These are phyloP conservation scores for Ailurus styani DNA, from an alignment of 2,113 vertebrate genomes.

Conservation along the genomic window DNA sequence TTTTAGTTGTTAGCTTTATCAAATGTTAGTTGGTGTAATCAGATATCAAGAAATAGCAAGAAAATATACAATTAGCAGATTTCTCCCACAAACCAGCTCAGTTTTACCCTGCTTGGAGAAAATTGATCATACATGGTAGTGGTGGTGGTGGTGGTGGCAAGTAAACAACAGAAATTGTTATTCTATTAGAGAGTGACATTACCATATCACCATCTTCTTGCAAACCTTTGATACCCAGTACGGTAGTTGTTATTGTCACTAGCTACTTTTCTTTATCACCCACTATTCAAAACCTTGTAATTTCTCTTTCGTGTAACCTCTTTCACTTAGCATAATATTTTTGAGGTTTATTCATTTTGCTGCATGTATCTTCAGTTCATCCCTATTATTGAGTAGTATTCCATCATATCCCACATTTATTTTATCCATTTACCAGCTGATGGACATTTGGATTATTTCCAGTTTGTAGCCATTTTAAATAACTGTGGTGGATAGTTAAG, in stretches of 20 bases:
- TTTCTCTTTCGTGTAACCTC: neutral
- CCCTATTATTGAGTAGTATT: neutral
- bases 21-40: neutral
- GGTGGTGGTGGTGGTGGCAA: neutral
- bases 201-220: neutral
- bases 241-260: neutral
- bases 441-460: neutral
- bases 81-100: neutral
- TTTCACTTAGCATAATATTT: neutral
- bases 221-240: neutral
- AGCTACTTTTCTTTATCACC: neutral
- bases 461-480: neutral
- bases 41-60: neutral
- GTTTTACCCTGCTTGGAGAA: neutral
- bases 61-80: neutral
- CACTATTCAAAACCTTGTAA: neutral
- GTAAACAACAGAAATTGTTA: too few species aligned
- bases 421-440: neutral
- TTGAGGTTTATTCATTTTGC: neutral
- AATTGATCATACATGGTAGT: neutral
- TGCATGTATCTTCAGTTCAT: neutral
- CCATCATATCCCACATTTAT: neutral
- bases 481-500: neutral
- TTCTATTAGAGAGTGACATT: neutral
- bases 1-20: neutral